A percentile compares a stretch with the other conserved stretches of the same genome.
phyloP scores from a whole-genome alignment of 1,140 invertebrate genomes.

The Thaumetopoea pityocampa region DNA sequence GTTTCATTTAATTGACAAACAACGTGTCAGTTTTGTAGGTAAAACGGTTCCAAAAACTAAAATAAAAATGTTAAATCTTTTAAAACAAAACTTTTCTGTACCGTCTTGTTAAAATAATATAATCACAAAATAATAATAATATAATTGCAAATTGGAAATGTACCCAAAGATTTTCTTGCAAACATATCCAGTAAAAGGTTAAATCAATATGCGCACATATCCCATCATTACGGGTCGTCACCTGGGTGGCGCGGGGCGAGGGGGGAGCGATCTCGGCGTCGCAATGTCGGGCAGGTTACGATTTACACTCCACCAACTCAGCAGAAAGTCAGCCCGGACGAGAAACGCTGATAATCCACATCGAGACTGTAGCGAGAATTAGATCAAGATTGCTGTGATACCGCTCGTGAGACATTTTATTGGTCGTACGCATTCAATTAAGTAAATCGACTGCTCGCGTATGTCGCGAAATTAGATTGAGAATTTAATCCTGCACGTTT shows the following conservation, averaged over 20 bases:
- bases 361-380: conserved; percentile 62
- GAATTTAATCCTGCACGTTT: neutral
- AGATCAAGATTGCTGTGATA: conserved; percentile 57
- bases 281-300: conserved; percentile 70
- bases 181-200: conserved; percentile 9
- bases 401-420: conserved; percentile 33
- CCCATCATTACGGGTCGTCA: conserved; percentile 56
- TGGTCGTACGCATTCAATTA: conserved; percentile 33
- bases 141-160: neutral
- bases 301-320: conserved; percentile 73
- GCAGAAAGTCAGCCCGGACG: conserved; percentile 62
- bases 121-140: too few relatives aligned
- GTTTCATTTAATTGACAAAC: too few relatives aligned
- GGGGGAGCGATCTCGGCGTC: conserved; percentile 51
- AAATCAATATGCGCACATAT: conserved; percentile 25
- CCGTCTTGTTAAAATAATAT: too few relatives aligned
- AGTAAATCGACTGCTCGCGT: conserved; percentile 21
- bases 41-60: too few relatives aligned
- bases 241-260: conserved; percentile 47
- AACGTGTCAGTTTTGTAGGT: too few relatives aligned
- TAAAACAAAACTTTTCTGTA: too few relatives aligned
- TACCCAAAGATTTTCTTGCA: neutral
- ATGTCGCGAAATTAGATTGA: conserved; percentile 4
- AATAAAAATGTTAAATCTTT: too few relatives aligned
- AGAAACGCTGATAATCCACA: conserved; percentile 71